A percentile compares a stretch with the other conserved stretches of the same genome.
phyloP scores from a whole-genome alignment of 2,113 vertebrate genomes.

The Hemibagrus wyckioides region DNA sequence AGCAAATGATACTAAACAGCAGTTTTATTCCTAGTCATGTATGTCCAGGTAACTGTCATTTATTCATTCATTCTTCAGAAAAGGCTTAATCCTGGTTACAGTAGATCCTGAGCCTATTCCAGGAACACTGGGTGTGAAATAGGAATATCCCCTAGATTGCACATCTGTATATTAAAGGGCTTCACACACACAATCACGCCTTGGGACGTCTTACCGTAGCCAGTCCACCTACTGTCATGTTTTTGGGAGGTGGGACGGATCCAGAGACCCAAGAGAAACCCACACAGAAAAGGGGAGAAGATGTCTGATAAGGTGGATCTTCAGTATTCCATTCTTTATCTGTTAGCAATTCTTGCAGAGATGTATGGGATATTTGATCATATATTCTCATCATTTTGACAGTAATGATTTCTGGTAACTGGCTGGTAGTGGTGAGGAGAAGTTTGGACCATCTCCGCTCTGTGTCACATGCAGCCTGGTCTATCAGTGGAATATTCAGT shows the following conservation, averaged over 20 bases:
- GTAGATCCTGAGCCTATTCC: neutral
- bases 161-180: neutral
- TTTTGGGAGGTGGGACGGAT: neutral
- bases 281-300: neutral
- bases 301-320: neutral
- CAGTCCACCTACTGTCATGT: neutral
- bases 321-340: neutral
- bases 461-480: neutral
- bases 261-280: neutral
- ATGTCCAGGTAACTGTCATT: neutral
- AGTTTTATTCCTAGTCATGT: neutral
- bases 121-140: neutral
- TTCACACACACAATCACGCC: neutral
- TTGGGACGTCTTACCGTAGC: neutral
- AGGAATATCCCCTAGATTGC: neutral
- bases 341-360: neutral
- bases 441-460: neutral
- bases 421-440: neutral
- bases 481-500: conserved; percentile 8
- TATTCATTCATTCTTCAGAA: neutral
- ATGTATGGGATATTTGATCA: neutral
- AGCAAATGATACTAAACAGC: neutral
- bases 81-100: neutral
- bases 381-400: neutral
- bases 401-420: neutral